Base-by-base conservation (phyloP, 2,113 vertebrate species). In the Dipodomys merriami region DNA sequence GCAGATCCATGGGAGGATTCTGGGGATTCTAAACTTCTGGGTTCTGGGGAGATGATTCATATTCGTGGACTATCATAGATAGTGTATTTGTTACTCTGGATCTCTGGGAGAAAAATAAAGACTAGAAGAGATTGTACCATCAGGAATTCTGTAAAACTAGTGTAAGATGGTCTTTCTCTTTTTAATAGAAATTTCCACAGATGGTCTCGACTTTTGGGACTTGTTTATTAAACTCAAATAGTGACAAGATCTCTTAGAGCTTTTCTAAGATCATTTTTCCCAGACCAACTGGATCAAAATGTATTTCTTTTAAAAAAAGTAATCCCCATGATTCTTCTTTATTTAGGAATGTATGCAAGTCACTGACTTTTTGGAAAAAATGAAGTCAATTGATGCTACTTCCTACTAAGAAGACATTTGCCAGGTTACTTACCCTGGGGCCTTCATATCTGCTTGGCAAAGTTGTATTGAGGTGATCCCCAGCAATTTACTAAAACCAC, bases 361-460 rank as follows among this genome's bases (percentile, higher is more conserved):
- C 76, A 69, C 22, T 69, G 44, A 68, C 10, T 49, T 67, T n/a
- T 69, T 69, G 27, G 57, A 71, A 71, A 89, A 35, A 23, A 33
- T 30, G 16, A 83, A 30, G 94, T 87, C 30, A 0, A 7, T 57
- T 89, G 10, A 27, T 84, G 27, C 46, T 29, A 16, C 15, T 69
- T 81, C 19, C 5, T 73, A 62, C 25, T 46, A 77, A 0, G 15
- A 35, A 80, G 62, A 44, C 23, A 18, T 30, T 6, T 3, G 10
- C 39, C 4, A 39, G 4, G 25, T 57, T 30, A 20, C 0, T n/a
- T 44, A 49, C 44, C 33, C 13, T 46, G n/a, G 6, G 35, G 49
- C 12, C 19, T 7, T 10, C 19, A 0, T 30, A 6, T 15, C 35
- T 6, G 1, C 33, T 16, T 57, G 2, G 20, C 3, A 23, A 25